These are phyloP conservation scores for Aptenodytes forsteri DNA, from an alignment of 2,113 vertebrate genomes.

Conservation along the genomic window DNA sequence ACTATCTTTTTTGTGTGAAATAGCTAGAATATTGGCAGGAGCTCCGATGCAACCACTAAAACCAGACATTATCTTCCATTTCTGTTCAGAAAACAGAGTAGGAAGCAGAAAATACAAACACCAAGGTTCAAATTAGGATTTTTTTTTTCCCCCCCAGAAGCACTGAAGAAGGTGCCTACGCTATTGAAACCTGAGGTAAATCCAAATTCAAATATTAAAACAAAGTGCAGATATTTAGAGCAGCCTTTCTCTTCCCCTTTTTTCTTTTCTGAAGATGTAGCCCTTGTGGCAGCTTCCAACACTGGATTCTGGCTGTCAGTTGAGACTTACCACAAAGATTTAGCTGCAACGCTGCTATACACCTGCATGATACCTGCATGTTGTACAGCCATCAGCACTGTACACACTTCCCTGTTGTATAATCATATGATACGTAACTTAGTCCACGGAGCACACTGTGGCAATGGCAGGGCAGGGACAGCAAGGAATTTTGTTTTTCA, in stretches of 20 bases:
- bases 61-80: neutral
- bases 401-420: neutral
- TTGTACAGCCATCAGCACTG: neutral
- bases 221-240: neutral
- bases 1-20: no score
- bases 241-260: neutral
- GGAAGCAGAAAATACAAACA: neutral
- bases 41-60: neutral
- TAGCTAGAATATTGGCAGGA: neutral
- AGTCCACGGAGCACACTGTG: neutral
- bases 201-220: neutral
- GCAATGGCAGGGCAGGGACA: neutral
- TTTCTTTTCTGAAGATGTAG: neutral
- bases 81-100: neutral
- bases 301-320: neutral
- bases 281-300: neutral
- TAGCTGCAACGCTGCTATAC: neutral
- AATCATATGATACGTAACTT: neutral
- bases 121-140: neutral
- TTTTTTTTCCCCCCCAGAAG: neutral
- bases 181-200: neutral
- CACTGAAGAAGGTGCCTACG: neutral
- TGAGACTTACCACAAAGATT: neutral
- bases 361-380: neutral
- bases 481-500: neutral